Evolutionary conservation across 1,140 invertebrate genomes (phyloP).

Genomic region (Halictus rubicundus): DNA sequence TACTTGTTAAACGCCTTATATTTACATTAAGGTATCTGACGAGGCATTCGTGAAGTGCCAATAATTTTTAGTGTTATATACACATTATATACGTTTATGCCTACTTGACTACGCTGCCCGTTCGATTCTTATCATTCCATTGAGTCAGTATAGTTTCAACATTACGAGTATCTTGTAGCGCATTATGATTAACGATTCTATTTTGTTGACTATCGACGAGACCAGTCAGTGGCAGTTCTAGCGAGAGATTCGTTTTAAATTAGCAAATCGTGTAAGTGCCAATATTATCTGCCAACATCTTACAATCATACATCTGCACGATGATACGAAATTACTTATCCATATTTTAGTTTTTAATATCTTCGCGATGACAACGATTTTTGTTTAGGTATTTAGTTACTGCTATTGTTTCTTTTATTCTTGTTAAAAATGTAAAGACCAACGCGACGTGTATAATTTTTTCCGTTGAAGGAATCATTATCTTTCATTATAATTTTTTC

Average conservation of each 20-base stretch:
- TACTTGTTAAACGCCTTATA: background rate
- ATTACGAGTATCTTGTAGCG: background rate
- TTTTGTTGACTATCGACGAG: background rate
- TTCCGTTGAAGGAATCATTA: background rate
- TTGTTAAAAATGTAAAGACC: background rate
- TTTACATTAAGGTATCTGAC: constrained; percentile 1
- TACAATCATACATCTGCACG: background rate
- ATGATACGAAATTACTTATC: background rate
- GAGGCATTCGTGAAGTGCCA: constrained; percentile 27
- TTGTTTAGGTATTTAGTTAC: background rate
- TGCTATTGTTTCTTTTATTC: background rate
- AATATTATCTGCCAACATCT: background rate
- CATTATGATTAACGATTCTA: background rate
- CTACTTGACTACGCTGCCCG: background rate
- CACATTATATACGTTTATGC: background rate
- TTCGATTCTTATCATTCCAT: constrained; percentile 1
- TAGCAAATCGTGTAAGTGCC: constrained; percentile 26
- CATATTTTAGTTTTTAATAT: background rate
- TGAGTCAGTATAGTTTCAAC: background rate
- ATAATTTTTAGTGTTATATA: background rate
- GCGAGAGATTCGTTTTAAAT: background rate
- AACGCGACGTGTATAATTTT: background rate
- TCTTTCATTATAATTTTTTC: background rate
- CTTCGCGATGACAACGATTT: background rate
- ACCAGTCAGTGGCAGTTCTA: background rate